Evolutionary conservation across 2,888 invertebrate species (phyloP), one percentile per base, ranked within the genome.

Genomic region (Callimorpha dominula): DNA sequence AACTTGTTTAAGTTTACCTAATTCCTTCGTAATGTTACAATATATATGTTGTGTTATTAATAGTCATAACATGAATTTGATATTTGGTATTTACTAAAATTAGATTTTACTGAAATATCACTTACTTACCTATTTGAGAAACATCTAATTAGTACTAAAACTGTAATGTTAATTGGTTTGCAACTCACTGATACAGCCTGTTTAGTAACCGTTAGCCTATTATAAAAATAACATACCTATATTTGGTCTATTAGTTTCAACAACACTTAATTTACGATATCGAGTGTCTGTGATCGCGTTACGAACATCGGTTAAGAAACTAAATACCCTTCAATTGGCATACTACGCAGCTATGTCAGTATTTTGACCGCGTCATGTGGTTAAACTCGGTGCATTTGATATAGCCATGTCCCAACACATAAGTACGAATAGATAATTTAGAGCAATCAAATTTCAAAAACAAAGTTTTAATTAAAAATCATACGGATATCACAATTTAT

Each of bases 231-330:
- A 68, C 84, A 78, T 84, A 77, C 72, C 63, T 76, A 79, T 72
- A 78, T 77, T 66, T 63, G 66, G 77, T 82, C 52, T 72, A 73
- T 73, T 77, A 72, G 78, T 85, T 85, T 79, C 86, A 87, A 83
- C 87, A 88, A 89, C 88, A 85, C 77, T 82, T 83, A 88, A 89
- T 89, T 90, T 88, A 86, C 84, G 84, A 90, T 90, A 92, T 90
- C 90, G 84, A 88, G 83, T 86, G 80, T 83, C 80, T 85, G 81
- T 88, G 91, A 92, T 94, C 93, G 86, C 84, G 81, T 93, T 93
- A 90, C 93, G 74, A 86, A 82, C 87, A 85, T 87, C 77, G 88
- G 90, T 92, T 91, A 86, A 81, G 94, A 92, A 94, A 94, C 88
- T 87, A 86, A 90, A 93, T 87, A 91, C 87, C 75, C 69, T 76